These are phyloP conservation scores for Pediacus dermestoides DNA, from an alignment of 2,888 invertebrate species.

Conservation along the genomic window DNA sequence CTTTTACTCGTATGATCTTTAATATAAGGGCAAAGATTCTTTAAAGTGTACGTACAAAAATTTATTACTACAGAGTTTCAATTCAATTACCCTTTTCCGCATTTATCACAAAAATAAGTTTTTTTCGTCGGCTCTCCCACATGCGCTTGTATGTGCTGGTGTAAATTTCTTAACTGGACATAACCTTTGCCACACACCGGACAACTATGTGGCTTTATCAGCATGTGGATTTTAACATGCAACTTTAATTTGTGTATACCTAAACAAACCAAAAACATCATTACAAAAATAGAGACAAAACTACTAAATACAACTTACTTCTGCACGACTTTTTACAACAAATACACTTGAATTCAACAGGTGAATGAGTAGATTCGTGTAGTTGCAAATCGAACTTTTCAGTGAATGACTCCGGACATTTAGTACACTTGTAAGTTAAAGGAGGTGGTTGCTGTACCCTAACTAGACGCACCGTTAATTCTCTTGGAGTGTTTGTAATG, in stretches of 20 bases:
- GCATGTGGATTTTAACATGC: conserved; percentile 56
- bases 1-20: too few species aligned
- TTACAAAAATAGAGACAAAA: background rate
- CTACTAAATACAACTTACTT: conserved; percentile 41
- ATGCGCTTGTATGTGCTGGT: conserved; percentile 54
- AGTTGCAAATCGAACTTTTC: conserved; percentile 52
- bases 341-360: conserved; percentile 49
- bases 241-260: conserved; percentile 48
- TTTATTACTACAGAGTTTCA: too few species aligned
- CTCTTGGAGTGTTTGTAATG: too few species aligned
- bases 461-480: conserved; percentile 31
- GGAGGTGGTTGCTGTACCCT: conserved; percentile 38
- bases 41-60: too few species aligned
- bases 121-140: conserved; percentile 53
- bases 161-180: conserved; percentile 54
- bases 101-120: conserved; percentile 51
- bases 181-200: conserved; percentile 53
- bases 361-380: conserved; percentile 51
- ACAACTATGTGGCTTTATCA: conserved; percentile 53
- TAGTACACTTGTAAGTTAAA: conserved; percentile 42
- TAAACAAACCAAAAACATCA: too few species aligned
- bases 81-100: too few species aligned
- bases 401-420: conserved; percentile 52
- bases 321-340: conserved; percentile 54
- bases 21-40: too few species aligned